Percentiles rank a stretch among this genome's conserved stretches.
phyloP scores from a whole-genome alignment of 2,797 vertebrate genomes.

The Harpagifer antarcticus region DNA sequence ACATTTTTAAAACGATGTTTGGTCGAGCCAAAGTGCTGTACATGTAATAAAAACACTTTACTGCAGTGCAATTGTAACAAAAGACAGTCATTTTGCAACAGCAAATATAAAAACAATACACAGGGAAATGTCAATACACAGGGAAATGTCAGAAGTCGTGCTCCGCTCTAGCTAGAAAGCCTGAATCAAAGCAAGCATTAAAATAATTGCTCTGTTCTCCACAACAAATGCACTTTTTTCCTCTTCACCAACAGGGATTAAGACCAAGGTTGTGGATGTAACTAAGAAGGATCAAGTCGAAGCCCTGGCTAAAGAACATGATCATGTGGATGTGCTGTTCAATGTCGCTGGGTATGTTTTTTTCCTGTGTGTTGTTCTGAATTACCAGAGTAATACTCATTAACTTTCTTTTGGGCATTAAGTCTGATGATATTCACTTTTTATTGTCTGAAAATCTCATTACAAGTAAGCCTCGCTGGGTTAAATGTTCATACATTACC shows the following conservation, averaged over 20 bases:
- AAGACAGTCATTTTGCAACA: too few species aligned
- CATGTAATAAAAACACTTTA: too few species aligned
- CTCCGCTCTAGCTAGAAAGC: too few species aligned
- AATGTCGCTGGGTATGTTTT: constrained; percentile 91
- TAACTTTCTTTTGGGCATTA: not conserved
- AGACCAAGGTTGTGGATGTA: constrained; percentile 90
- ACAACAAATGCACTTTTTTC: not conserved
- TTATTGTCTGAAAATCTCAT: not conserved
- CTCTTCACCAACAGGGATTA: constrained; percentile 86
- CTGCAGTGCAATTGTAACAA: too few species aligned
- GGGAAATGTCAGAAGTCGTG: too few species aligned
- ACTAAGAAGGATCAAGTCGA: constrained; percentile 93
- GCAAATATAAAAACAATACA: too few species aligned
- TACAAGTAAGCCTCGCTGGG: not conserved
- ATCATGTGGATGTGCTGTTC: constrained; percentile 92
- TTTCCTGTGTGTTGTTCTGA: not conserved
- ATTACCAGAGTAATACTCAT: not conserved
- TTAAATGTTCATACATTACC: not conserved
- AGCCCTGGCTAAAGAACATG: constrained; percentile 89
- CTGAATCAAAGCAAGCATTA: not conserved
- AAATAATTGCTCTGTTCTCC: not conserved
- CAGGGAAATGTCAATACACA: too few species aligned
- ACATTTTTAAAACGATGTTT: too few species aligned
- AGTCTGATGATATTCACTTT: not conserved
- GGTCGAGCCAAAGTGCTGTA: too few species aligned